Percentiles rank a stretch among this genome's conserved stretches.
Evolutionary conservation across 2,888 invertebrate species (phyloP).

Genomic region (Horisme vitalbata): DNA sequence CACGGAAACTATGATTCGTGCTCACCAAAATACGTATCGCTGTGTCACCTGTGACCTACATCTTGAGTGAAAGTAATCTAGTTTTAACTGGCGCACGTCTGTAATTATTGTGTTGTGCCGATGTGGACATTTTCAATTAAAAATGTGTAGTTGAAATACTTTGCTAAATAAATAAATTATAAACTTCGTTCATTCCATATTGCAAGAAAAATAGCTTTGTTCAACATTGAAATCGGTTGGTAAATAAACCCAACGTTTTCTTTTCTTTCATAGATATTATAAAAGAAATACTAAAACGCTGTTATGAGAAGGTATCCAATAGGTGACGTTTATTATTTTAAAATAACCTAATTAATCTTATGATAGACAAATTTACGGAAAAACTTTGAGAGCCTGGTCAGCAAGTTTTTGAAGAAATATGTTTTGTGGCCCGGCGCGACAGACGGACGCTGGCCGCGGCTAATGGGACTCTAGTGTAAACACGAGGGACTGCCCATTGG

Average conservation of each 20-base stretch:
- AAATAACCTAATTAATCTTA: not conserved
- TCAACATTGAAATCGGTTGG: too few species aligned
- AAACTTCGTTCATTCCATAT: too few species aligned
- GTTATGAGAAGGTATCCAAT: too few species aligned
- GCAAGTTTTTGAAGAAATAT: conserved; percentile 53
- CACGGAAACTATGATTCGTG: conserved; percentile 84
- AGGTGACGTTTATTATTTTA: not conserved
- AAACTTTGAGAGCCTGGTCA: conserved; percentile 38
- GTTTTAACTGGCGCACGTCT: conserved; percentile 8
- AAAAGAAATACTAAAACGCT: too few species aligned
- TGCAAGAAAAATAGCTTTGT: too few species aligned
- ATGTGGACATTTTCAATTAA: too few species aligned
- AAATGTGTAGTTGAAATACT: too few species aligned
- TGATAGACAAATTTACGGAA: not conserved
- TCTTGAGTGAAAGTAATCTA: conserved; percentile 27
- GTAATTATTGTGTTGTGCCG: conserved; percentile 12
- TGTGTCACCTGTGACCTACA: not conserved
- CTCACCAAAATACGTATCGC: not conserved
- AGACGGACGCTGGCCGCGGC: conserved; percentile 42
- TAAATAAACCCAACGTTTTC: too few species aligned
- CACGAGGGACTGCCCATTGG: conserved; percentile 46
- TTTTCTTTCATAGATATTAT: too few species aligned
- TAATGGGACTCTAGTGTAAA: conserved; percentile 70
- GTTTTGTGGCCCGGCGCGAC: conserved; percentile 48
- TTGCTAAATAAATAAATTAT: too few species aligned